These are phyloP conservation scores for Stenotaenia linearis DNA, from an alignment of 2,888 invertebrate species.

Conservation along the genomic window DNA sequence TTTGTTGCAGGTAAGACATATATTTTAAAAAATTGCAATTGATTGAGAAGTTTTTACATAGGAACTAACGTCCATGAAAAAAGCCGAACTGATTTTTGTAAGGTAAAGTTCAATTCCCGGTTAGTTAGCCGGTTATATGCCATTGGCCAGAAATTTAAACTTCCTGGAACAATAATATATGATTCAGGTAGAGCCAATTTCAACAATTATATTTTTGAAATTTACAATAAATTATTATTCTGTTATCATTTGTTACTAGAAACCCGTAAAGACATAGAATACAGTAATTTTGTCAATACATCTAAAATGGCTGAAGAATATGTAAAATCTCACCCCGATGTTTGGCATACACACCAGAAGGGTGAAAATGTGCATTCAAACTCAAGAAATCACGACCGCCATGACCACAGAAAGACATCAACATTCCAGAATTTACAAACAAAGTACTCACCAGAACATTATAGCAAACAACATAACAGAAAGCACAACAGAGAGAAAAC, in stretches of 20 bases:
- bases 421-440: background rate
- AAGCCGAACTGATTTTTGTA: constrained; percentile 58
- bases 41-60: constrained; percentile 33
- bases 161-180: constrained; percentile 67
- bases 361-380: background rate
- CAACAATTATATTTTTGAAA: background rate
- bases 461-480: background rate
- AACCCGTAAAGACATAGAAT: constrained; percentile 47
- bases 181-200: constrained; percentile 55
- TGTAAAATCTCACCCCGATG: constrained; percentile 48
- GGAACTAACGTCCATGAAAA: constrained; percentile 51
- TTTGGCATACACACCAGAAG: constrained; percentile 22
- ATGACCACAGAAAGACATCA: background rate
- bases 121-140: constrained; percentile 62
- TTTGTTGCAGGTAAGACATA: constrained; percentile 48
- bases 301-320: constrained; percentile 51
- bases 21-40: background rate
- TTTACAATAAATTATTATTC: no score
- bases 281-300: constrained; percentile 51
- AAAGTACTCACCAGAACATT: background rate
- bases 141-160: constrained; percentile 59
- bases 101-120: constrained; percentile 63
- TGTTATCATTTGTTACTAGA: constrained; percentile 39
- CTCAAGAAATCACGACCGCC: background rate
- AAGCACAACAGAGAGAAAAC: background rate